These are phyloP conservation scores for Nomada fucata DNA, from an alignment of 2,888 invertebrate species.

Conservation along the genomic window DNA sequence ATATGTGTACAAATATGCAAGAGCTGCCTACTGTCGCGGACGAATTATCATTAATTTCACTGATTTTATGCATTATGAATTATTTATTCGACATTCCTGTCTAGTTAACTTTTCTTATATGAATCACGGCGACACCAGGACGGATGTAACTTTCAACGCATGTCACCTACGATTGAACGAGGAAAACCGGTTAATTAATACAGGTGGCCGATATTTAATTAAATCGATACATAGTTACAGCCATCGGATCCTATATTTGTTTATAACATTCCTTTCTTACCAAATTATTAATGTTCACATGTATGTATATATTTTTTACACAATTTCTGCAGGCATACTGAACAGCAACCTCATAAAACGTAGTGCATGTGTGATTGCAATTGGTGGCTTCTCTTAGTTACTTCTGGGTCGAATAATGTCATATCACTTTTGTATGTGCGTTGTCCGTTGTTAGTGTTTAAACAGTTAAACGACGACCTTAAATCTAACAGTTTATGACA, in stretches of 20 bases:
- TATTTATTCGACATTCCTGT: neutral
- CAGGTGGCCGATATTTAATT: conserved; percentile 1
- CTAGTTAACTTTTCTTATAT: neutral
- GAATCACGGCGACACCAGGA: neutral
- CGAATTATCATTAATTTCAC: neutral
- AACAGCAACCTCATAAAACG: neutral
- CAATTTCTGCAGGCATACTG: neutral
- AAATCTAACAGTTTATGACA: too few relatives aligned
- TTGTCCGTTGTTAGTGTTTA: too few relatives aligned
- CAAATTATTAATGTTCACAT: neutral
- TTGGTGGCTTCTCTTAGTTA: too few relatives aligned
- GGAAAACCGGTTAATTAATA: conserved; percentile 26
- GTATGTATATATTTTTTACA: neutral
- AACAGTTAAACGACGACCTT: too few relatives aligned
- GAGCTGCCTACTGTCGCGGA: neutral
- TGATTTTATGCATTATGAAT: neutral
- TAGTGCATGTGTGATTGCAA: too few relatives aligned
- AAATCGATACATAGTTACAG: neutral
- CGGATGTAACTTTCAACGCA: conserved; percentile 17
- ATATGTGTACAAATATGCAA: too few relatives aligned
- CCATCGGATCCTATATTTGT: neutral
- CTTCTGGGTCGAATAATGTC: too few relatives aligned
- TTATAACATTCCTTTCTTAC: neutral
- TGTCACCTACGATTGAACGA: neutral
- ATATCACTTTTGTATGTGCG: too few relatives aligned